Conservation (phyloP, 2,113 vertebrate genomes). For the Apteryx mantelli region DNA sequence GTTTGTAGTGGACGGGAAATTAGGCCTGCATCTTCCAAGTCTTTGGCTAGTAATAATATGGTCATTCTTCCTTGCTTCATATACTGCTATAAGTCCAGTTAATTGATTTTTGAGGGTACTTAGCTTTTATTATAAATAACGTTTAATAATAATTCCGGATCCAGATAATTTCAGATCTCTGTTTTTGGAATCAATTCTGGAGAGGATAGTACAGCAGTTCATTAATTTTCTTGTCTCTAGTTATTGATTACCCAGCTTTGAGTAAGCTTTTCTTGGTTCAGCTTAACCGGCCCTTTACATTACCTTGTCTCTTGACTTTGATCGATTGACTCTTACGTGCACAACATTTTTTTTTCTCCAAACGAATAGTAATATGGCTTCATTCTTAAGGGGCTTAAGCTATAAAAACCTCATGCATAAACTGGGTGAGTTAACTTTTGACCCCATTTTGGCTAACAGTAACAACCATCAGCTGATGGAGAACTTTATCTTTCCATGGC, state of each 20-base stretch:
- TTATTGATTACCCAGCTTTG: neutral
- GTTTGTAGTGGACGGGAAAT: neutral
- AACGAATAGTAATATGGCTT: neutral
- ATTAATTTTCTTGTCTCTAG: neutral
- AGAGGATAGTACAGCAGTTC: neutral
- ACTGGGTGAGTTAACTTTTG: neutral
- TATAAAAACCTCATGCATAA: neutral
- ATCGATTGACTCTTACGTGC: neutral
- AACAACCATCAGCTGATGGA: slow-evolving; percentile 13
- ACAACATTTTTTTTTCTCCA: neutral
- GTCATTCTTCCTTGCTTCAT: neutral
- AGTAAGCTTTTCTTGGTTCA: neutral
- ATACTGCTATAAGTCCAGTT: neutral
- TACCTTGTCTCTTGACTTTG: neutral
- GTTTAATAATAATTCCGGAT: neutral
- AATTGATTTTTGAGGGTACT: neutral
- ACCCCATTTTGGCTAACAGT: slow-evolving; percentile 3
- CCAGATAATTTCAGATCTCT: neutral
- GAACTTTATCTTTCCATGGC: neutral
- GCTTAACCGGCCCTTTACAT: neutral
- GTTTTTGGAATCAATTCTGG: neutral
- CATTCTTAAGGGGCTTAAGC: neutral
- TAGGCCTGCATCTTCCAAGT: neutral
- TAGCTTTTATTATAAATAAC: neutral
- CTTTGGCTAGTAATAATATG: neutral